Percentiles rank a stretch among this genome's conserved stretches.
Evolutionary conservation across 2,113 vertebrate genomes (phyloP).

Genomic region (Laterallus jamaicensis): DNA sequence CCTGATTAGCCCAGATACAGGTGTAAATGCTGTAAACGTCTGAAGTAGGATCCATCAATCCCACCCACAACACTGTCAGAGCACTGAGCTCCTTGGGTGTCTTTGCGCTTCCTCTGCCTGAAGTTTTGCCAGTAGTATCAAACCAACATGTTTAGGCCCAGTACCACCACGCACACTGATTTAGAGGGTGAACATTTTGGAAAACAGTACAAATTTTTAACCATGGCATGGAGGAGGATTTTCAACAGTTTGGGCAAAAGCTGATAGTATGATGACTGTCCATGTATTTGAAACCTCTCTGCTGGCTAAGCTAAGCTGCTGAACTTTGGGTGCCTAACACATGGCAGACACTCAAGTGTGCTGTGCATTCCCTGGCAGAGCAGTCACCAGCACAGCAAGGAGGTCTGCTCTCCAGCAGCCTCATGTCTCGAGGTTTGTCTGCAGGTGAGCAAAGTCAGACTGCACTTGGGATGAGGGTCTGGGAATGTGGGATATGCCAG

Average conservation of each 20-base stretch:
- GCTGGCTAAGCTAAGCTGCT: accelerated
- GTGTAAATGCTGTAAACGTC: constrained; percentile 1
- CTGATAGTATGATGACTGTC: not conserved
- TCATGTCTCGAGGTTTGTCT: not conserved
- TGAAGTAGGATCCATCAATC: not conserved
- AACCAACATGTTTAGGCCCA: not conserved
- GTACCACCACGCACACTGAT: not conserved
- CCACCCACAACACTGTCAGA: not conserved
- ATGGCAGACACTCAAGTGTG: not conserved
- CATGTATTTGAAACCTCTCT: not conserved
- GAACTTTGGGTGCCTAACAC: not conserved
- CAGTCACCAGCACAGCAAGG: not conserved
- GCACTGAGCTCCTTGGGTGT: not conserved
- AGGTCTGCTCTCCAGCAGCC: not conserved
- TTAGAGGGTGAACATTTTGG: not conserved
- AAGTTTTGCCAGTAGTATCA: not conserved
- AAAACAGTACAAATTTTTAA: not conserved
- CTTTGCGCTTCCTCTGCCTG: not conserved
- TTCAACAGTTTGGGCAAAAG: not conserved
- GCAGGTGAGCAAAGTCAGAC: not conserved
- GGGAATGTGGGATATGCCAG: not conserved
- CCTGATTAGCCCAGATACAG: not conserved
- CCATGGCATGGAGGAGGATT: not conserved
- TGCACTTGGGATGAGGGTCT: not conserved
- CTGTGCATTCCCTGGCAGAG: not conserved